Evolutionary conservation across 1,140 invertebrate genomes (phyloP).

Genomic region (Drosophila triauraria): DNA sequence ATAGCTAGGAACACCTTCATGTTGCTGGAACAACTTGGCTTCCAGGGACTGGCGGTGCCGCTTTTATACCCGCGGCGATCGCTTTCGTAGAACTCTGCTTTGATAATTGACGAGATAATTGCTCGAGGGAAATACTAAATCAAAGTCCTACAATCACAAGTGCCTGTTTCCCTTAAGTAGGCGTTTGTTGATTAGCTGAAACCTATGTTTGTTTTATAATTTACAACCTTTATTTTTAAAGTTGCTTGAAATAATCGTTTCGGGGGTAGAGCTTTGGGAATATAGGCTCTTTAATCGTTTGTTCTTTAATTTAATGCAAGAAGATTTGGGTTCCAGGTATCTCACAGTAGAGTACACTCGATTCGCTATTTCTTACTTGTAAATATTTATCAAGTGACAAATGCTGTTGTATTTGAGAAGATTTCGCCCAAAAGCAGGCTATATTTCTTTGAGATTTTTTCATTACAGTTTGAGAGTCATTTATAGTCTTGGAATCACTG

Average conservation of each 20-base stretch:
- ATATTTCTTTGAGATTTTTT: no score
- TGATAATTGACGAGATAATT: constrained; percentile 8
- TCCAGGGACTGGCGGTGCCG: no score
- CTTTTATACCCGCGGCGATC: constrained; percentile 13
- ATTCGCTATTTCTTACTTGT: no score
- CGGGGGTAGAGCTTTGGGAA: no score
- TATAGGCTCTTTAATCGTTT: no score
- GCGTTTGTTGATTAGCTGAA: neutral
- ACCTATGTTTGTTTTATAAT: no score
- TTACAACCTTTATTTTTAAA: neutral
- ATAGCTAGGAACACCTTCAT: constrained; percentile 40
- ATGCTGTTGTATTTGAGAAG: neutral
- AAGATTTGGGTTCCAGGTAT: no score
- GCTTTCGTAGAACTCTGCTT: neutral
- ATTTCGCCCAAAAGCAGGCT: neutral
- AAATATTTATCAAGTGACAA: no score
- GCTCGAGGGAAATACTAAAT: constrained; percentile 23
- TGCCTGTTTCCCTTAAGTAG: neutral
- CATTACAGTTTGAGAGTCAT: neutral
- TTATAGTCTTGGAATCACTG: neutral
- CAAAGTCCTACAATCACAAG: constrained; percentile 9
- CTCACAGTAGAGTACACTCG: no score
- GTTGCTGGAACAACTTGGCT: constrained; percentile 36
- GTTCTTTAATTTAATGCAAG: no score
- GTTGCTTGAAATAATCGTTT: no score